Conservation (phyloP, 2,888 invertebrate genomes). For the Seira musarum region DNA sequence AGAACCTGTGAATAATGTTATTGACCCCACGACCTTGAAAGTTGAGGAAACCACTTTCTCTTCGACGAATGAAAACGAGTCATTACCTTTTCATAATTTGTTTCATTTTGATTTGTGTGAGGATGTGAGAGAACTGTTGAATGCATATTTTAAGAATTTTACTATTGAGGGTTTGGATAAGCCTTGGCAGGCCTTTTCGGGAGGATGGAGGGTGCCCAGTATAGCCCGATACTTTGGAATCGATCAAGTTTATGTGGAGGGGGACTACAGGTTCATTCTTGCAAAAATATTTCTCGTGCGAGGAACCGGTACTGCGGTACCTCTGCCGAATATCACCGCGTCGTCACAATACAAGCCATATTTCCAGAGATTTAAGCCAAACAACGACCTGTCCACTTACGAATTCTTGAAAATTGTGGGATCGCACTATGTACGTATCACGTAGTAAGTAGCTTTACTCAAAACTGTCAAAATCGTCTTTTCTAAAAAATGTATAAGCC, state of each 20-base stretch:
- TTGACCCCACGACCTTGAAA: constrained; percentile 71
- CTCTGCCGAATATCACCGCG: constrained; percentile 73
- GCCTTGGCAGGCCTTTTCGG: constrained; percentile 87
- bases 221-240: constrained; percentile 81
- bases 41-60: constrained; percentile 44
- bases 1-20: constrained; percentile 81
- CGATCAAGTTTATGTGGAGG: constrained; percentile 79
- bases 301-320: constrained; percentile 80
- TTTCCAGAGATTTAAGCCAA: constrained; percentile 35
- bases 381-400: constrained; percentile 49
- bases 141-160: constrained; percentile 91
- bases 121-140: constrained; percentile 85
- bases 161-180: constrained; percentile 85
- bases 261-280: constrained; percentile 84
- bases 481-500: no score
- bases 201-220: constrained; percentile 86
- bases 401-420: constrained; percentile 61
- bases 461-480: no score
- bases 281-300: constrained; percentile 75
- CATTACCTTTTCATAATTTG: constrained; percentile 75
- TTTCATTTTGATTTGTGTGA: constrained; percentile 96
- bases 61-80: constrained; percentile 18
- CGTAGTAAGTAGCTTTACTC: no score
- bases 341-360: constrained; percentile 69
- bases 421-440: constrained; percentile 59